phyloP scores from a whole-genome alignment of 2,888 invertebrate genomes.

The Argyresthia albistria region DNA sequence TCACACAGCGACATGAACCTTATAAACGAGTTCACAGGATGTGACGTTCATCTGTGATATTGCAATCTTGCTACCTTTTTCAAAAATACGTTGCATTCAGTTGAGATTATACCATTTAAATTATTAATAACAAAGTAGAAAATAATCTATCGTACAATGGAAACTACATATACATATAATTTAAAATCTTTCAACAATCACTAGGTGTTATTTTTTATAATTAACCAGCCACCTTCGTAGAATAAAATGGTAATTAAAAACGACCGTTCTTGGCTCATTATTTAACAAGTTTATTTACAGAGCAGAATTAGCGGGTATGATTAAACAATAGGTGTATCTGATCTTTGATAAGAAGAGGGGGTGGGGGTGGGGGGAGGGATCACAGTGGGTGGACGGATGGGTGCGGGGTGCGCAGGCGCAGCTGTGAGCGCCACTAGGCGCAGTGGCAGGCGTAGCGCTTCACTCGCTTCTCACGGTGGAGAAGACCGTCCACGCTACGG shows the following conservation, averaged over 20 bases:
- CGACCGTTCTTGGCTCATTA: slow-evolving; percentile 30
- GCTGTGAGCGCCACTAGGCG: background rate
- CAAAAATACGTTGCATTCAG: no score
- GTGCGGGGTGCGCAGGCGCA: slow-evolving; percentile 18
- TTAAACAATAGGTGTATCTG: slow-evolving; percentile 15
- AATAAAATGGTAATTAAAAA: slow-evolving; percentile 28
- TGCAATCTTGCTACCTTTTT: background rate
- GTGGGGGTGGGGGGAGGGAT: no score
- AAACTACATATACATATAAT: slow-evolving; percentile 27
- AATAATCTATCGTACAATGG: slow-evolving; percentile 16
- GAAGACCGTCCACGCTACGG: slow-evolving; percentile 72
- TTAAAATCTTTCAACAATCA: slow-evolving; percentile 37
- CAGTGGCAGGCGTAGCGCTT: slow-evolving; percentile 40
- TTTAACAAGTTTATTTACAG: slow-evolving; percentile 54
- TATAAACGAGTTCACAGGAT: background rate
- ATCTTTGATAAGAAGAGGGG: no score
- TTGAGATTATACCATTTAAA: no score
- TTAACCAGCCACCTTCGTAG: slow-evolving; percentile 20
- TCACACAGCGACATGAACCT: background rate
- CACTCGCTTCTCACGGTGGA: slow-evolving; percentile 75
- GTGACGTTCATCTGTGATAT: background rate
- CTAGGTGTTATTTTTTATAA: slow-evolving; percentile 28
- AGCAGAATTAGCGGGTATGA: slow-evolving; percentile 19
- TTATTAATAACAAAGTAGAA: slow-evolving; percentile 6
- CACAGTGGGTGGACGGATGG: slow-evolving; percentile 28